Base-by-base conservation (phyloP, 2,888 invertebrate genomes). In the Schrankia costaestrigalis region DNA sequence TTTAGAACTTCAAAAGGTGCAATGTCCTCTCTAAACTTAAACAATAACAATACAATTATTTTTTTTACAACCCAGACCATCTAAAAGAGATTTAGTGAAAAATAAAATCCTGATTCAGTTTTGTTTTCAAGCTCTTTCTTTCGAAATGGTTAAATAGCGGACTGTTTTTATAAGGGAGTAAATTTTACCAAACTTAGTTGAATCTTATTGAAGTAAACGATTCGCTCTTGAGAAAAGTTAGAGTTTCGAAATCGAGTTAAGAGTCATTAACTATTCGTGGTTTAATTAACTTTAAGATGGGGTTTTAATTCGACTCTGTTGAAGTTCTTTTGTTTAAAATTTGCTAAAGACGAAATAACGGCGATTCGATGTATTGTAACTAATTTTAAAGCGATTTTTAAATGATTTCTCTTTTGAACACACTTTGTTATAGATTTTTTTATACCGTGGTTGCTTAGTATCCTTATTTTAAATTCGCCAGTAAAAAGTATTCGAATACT, bases 241-340 rank as follows among this genome's bases (percentile, higher is more conserved):
- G 66, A 71, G 72, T 77, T 81, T 76, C 63, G 59, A 69, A 83
- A 81, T 82, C 72, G 64, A 79, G 79, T 82, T 80, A 78, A 80
- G 78, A 78, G 64, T 76, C 77, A 80, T 82, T 83, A 79, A 80
- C 78, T 79, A 81, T 77, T 80, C 70, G 76, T 55, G 78, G 79
- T 79, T 79, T 74, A 79, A 80, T 78, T 80, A 78, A 77, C 72
- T 69, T 64, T 59, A 59, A 64, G 73, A 81, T 77, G 73, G 76
- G 77, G 69, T 80, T 80, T 79, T 78, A 78, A 79, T 75, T 78
- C 63, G 51, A 67, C 63, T 71, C 68, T 64, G 52, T 65, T 63
- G 52, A 65, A 72, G 55, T 68, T 64, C 63, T 69, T 63, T 53
- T 45, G n/a, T n/a, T n/a, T n/a, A n/a, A n/a, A n/a, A n/a, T n/a